Evolutionary conservation across 1,140 invertebrate species (phyloP).

Genomic region (Meloidogyne chitwoodi): DNA sequence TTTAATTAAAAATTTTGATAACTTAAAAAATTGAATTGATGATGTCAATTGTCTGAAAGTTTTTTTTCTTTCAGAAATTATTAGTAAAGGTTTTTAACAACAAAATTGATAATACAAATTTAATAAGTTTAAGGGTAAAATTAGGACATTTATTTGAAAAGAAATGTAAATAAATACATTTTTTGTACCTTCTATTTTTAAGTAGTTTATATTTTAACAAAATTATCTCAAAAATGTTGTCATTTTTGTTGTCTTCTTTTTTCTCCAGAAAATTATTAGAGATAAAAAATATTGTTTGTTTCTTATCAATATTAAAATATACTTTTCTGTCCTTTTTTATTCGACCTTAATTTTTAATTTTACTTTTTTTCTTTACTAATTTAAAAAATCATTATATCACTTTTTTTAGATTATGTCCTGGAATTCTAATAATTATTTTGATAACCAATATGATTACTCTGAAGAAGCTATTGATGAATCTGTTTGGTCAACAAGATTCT

Average conservation of each 20-base stretch:
- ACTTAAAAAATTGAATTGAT: no score
- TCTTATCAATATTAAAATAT: neutral
- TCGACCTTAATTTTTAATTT: neutral
- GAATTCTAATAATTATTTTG: neutral
- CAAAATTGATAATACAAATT: no score
- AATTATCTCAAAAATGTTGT: neutral
- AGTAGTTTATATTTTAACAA: no score
- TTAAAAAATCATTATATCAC: no score
- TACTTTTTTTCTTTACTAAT: neutral
- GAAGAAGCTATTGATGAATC: neutral
- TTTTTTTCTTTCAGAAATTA: no score
- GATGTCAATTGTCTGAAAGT: no score
- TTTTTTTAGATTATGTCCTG: neutral
- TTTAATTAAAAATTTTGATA: no score
- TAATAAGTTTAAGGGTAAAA: no score
- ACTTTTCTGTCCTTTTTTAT: neutral
- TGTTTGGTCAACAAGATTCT: neutral
- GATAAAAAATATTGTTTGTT: neutral
- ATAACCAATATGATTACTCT: neutral
- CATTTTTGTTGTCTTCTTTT: neutral
- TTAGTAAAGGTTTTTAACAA: no score
- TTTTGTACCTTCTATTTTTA: no score
- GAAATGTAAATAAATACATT: no score
- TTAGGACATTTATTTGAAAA: no score
- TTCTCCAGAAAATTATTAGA: neutral